Evolutionary conservation across 2,888 invertebrate species (phyloP).

Genomic region (Ophonus ardosiacus): DNA sequence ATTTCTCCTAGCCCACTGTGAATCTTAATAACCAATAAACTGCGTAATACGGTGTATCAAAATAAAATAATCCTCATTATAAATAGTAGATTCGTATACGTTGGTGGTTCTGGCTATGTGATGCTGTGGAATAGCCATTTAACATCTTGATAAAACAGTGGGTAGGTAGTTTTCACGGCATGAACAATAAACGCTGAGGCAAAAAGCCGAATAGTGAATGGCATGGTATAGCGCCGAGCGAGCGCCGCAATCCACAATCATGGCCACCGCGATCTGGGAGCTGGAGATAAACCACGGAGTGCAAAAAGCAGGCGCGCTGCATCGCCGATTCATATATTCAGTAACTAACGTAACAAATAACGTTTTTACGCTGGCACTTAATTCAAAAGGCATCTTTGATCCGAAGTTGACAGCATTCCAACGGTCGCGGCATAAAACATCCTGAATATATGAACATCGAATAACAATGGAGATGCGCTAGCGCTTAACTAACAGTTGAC

Average conservation of each 20-base stretch:
- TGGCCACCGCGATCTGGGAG: constrained; percentile 19
- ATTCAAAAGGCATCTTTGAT: constrained; percentile 63
- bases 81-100: not conserved
- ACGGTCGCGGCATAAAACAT: constrained; percentile 61
- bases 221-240: constrained; percentile 33
- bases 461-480: constrained; percentile 60
- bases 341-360: constrained; percentile 64
- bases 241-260: constrained; percentile 51
- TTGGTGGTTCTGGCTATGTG: not conserved
- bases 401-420: constrained; percentile 63
- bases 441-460: constrained; percentile 63
- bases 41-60: no score
- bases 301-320: constrained; percentile 35
- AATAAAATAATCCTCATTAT: no score
- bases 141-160: constrained; percentile 37
- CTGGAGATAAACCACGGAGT: constrained; percentile 47
- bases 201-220: constrained; percentile 26
- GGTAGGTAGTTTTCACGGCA: constrained; percentile 22
- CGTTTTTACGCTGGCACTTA: constrained; percentile 63
- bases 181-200: constrained; percentile 12
- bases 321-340: constrained; percentile 63
- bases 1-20: no score
- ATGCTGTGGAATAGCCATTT: constrained; percentile 18
- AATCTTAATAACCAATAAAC: no score
- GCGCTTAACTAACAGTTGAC: constrained; percentile 47